These are phyloP conservation scores for Luperina nickerlii DNA, from an alignment of 2,888 invertebrate genomes.

Conservation along the genomic window DNA sequence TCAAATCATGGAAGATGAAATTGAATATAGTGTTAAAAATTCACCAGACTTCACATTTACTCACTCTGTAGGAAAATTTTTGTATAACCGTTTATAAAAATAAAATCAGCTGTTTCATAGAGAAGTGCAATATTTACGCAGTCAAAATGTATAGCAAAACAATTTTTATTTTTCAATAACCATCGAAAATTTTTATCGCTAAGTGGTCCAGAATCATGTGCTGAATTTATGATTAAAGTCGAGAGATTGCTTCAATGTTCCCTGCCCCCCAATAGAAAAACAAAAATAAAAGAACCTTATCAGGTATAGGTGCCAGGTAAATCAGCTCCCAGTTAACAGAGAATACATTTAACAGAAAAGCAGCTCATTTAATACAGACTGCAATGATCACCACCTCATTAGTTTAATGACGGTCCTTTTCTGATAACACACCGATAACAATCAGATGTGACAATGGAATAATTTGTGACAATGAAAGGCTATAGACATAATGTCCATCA, in stretches of 20 bases:
- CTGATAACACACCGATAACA: constrained; percentile 55
- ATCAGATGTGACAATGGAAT: constrained; percentile 74
- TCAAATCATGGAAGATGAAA: neutral
- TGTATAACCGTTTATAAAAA: neutral
- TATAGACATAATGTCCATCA: constrained; percentile 70
- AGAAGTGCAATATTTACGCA: too few relatives aligned
- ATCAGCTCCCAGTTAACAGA: neutral
- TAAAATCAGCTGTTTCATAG: too few relatives aligned
- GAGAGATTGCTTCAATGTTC: too few relatives aligned
- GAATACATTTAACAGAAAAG: constrained; percentile 4
- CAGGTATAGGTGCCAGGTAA: neutral
- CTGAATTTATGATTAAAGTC: too few relatives aligned
- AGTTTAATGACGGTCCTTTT: constrained; percentile 46
- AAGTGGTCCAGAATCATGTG: too few relatives aligned
- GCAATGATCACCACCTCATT: constrained; percentile 40
- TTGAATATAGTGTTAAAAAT: neutral
- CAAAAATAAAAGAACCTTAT: too few relatives aligned
- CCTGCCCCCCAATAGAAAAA: too few relatives aligned
- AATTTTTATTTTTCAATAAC: too few relatives aligned
- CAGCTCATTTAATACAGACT: constrained; percentile 1
- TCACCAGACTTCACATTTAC: neutral
- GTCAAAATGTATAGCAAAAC: too few relatives aligned
- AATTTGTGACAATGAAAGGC: constrained; percentile 69
- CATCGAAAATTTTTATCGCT: too few relatives aligned
- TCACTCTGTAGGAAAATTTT: neutral